Evolutionary conservation across 92 coral and sea anemone genomes (phyloP), one percentile per base, ranked within the genome.

Genomic region (Virgularia gustaviana): DNA sequence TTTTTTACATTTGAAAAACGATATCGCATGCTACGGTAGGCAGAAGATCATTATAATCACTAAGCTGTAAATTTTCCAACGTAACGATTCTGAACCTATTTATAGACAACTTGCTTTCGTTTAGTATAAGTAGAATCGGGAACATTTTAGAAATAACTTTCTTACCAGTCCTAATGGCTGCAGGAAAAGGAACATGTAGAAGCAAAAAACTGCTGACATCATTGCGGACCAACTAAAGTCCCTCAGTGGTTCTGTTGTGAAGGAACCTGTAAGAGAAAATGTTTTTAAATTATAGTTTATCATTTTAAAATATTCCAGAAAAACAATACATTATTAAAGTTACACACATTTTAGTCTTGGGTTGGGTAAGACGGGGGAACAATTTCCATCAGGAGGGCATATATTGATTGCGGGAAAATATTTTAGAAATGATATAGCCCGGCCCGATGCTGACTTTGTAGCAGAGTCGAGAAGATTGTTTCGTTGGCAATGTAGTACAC

Each of bases 221-320:
- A 90, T 52, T 16, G 88, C 83, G 38, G 89, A 85, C 97, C 97
- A 90, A 30, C 86, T 85, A 82, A 89, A 84, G 79, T 90, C 97
- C 61, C 75, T 37, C 5, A 87, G 52, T 33, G 89, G 86, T 60
- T 90, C 97, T 76, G 88, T 65, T 39, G 81, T 59, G 61, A 78
- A 90, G 27, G 97, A 94, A 23, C 97, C 97, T 90, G 84, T 9
- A n/a, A 39, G 27, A 11, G 37, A 47, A 5, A 47, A 47, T 47
- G n/a, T n/a, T n/a, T 10, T 16, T 35, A 23, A 6, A 78, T 36
- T 2, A 37, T 4, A 16, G 28, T 1, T 15, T 5, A 65, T 33
- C 15, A 51, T 36, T 4, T 49, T 3, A 1, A 25, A 1, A 1
- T 12, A 72, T 4, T n/a, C n/a, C n/a, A n/a, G n/a, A n/a, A n/a